These are phyloP conservation scores for Hypotaenidia okinawae DNA, from an alignment of 2,797 vertebrate genomes.

Conservation along the genomic window DNA sequence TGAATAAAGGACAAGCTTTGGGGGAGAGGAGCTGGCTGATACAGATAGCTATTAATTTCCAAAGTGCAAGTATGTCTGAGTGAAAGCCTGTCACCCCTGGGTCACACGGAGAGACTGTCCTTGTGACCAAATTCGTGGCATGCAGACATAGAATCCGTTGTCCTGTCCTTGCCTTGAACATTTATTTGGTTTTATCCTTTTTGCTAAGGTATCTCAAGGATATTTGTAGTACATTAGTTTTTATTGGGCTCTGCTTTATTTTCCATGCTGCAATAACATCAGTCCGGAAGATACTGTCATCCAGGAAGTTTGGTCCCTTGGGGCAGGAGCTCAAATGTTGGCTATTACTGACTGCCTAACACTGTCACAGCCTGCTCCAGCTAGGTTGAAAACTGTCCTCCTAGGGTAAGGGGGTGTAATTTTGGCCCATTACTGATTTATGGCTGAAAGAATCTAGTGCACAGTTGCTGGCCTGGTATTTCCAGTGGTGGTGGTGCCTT, in stretches of 20 bases:
- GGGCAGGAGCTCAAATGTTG: neutral
- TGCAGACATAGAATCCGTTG: neutral
- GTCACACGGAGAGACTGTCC: neutral
- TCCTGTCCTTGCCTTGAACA: accelerated
- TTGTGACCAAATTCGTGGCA: neutral
- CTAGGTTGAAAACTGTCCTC: neutral
- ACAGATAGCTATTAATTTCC: neutral
- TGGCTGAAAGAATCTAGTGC: neutral
- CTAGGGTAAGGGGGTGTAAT: neutral
- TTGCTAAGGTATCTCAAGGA: neutral
- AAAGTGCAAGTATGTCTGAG: neutral
- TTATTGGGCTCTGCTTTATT: slow-evolving; percentile 12
- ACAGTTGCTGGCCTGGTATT: neutral
- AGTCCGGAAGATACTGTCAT: neutral
- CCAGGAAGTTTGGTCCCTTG: neutral
- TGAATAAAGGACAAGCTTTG: neutral
- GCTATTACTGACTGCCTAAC: neutral
- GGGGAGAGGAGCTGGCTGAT: neutral
- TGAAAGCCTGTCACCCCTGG: neutral
- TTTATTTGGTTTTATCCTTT: neutral
- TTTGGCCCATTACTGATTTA: neutral
- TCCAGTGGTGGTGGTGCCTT: neutral
- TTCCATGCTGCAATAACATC: neutral
- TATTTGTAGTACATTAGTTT: neutral
- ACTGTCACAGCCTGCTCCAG: accelerated